Base-by-base conservation (phyloP, 2,888 invertebrate genomes). In the Parasteatoda lunata region DNA sequence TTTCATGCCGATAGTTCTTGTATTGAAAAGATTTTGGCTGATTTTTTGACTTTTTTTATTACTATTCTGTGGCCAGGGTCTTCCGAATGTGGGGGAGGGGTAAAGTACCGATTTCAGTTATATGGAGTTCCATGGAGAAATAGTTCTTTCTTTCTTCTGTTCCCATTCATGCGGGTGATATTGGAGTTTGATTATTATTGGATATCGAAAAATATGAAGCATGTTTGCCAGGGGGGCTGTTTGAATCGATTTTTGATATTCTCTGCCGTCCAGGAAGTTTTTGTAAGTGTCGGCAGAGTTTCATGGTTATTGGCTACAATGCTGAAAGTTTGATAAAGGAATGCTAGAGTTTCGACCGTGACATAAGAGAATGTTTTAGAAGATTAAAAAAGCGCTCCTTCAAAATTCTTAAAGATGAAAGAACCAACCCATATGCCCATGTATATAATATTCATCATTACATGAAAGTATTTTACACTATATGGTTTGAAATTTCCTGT, bases 111-210 rank as follows among this genome's bases (percentile, higher is more conserved):
- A 65, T 68, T 69, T 49, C 77, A 77, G 77, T 77, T 77, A 77
- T 73, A 68, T 59, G 64, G n/a, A 75, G 81, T 66, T 68, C 73
- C 8, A 64, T 59, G 13, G 68, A 75, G 81, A 49, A 75, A 66
- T 54, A 47, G 30, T 66, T 49, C 65, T 45, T 73, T 48, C 30
- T 75, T 68, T 73, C 48, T 59, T 51, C 30, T 59, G 47, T 64
- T 79, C n/a, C 15, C 30, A 47, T 64, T 76, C 64, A 70, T 30
- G 71, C 13, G 70, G 59, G 64, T 15, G 83, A 83, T 83, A 83
- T 83, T 83, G 83, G 83, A 69, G 83, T 77, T 83, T 83, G 77
- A 77, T 83, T 83, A 83, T 77, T 83, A 77, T 77, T 77, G 83
- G 83, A 83, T 77, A 83, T 83, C 77, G 77, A 66, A 77, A 65